A percentile compares a stretch with the other conserved stretches of the same genome.
These are phyloP conservation scores for Eulithis prunata DNA, from an alignment of 2,888 invertebrate species.

Conservation along the genomic window DNA sequence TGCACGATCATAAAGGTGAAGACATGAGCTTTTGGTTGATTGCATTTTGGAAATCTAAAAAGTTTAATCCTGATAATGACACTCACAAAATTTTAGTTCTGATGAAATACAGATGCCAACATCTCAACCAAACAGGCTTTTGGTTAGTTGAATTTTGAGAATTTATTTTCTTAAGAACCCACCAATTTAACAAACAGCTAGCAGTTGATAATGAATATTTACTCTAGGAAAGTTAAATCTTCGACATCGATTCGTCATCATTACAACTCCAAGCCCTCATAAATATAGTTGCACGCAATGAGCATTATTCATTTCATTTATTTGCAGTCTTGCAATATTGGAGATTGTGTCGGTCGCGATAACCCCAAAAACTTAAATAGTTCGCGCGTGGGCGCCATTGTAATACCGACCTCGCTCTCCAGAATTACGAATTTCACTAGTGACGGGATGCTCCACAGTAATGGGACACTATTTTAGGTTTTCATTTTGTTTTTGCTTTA, in stretches of 20 bases:
- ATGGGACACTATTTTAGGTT: background rate
- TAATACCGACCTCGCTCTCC: constrained; percentile 53
- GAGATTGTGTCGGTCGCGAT: constrained; percentile 44
- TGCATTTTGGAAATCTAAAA: background rate
- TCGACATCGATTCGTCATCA: background rate
- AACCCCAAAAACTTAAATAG: constrained; percentile 63
- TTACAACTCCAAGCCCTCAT: background rate
- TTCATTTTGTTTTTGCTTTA: background rate
- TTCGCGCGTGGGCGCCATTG: constrained; percentile 65
- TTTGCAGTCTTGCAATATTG: constrained; percentile 46
- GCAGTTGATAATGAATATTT: too few species aligned
- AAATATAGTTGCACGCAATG: constrained; percentile 8
- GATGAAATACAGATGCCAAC: too few species aligned
- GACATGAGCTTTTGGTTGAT: background rate
- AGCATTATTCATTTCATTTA: constrained; percentile 11
- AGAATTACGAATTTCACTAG: constrained; percentile 36
- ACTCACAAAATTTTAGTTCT: too few species aligned
- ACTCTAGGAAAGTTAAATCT: background rate
- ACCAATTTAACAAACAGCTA: too few species aligned
- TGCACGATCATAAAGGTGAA: background rate
- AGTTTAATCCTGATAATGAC: too few species aligned
- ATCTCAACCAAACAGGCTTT: too few species aligned
- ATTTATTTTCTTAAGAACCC: too few species aligned
- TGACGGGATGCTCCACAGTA: constrained; percentile 17
- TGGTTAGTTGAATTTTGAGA: too few species aligned